Evolutionary conservation across 2,113 vertebrate genomes (phyloP), one percentile per base, ranked within the genome.

Genomic region (Odontesthes bonariensis): DNA sequence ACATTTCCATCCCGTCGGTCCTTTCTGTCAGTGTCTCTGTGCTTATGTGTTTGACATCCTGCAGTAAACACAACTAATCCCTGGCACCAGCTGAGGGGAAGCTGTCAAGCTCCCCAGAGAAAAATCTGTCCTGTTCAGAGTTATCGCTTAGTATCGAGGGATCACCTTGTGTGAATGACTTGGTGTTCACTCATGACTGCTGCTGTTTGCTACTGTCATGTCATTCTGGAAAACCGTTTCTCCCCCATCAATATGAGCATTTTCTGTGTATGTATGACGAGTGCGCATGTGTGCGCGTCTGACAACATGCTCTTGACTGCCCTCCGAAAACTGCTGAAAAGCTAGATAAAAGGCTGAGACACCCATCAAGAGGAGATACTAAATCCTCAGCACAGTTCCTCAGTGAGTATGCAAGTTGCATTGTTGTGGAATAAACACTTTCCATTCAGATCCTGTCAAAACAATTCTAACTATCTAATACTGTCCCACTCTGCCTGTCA

Each of bases 21-120:
- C 19, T 59, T 31, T 63, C 44, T 70, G 68, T 69, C 35, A 62
- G 20, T 56, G 27, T 51, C 47, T 47, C 7, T 31, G 6, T 72
- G 14, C 69, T 5, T 73, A 51, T 64, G 55, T 67, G 32, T 72
- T 32, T 74, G 66, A 77, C 49, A 75, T 69, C 22, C 49, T 20
- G 58, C 14, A 20, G 68, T 84, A 79, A 79, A 83, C 74, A 81
- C 59, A 31, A 31, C 63, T 67, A 71, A 76, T 81, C 66, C 74
- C 19, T 0, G 0, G 46, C 55, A 77, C 70, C 33, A 73, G 54
- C 32, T 8, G 4, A 82, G 20, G 3, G 8, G 16, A 70, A 13
- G 42, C 61, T 82, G 74, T 70, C 53, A 65, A 33, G 49, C 55
- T 82, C 73, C 73, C 60, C 20, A 23, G 70, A 80, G 70, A 56